A percentile compares a stretch with the other conserved stretches of the same genome.
Evolutionary conservation across 92 coral and sea anemone genomes (phyloP).

Genomic region (Pocillopora grandis): DNA sequence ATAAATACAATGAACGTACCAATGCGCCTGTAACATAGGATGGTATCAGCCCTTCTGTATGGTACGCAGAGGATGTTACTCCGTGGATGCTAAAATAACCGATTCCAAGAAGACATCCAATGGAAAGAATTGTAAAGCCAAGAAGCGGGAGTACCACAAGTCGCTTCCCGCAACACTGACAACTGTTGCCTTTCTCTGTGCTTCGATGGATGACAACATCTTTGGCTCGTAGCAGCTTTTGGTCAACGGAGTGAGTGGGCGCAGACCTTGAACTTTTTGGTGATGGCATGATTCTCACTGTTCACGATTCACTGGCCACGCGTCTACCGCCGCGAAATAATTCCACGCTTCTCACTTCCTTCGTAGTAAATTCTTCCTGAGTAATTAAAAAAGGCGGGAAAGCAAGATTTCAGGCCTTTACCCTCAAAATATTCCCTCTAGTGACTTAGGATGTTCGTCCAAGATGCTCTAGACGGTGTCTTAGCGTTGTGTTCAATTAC

Average conservation of each 20-base stretch:
- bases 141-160: constrained; percentile 62
- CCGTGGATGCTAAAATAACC: constrained; percentile 68
- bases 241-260: constrained; percentile 19
- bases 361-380: constrained; percentile 36
- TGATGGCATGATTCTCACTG: constrained; percentile 23
- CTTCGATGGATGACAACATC: constrained; percentile 35
- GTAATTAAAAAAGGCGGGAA: constrained; percentile 51
- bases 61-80: constrained; percentile 65
- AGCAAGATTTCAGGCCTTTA: background rate
- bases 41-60: constrained; percentile 69
- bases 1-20: constrained; percentile 37
- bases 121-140: constrained; percentile 74
- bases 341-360: constrained; percentile 11
- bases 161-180: constrained; percentile 69
- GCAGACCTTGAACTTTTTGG: constrained; percentile 24
- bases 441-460: background rate
- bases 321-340: background rate
- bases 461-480: background rate
- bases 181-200: constrained; percentile 8
- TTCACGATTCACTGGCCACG: constrained; percentile 21
- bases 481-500: constrained; percentile 4
- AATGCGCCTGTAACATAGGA: constrained; percentile 66
- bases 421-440: background rate
- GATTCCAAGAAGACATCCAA: constrained; percentile 73
- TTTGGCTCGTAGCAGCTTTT: constrained; percentile 48